Base-by-base conservation (phyloP, 2,113 vertebrate genomes). In the Ardeotis arabs region DNA sequence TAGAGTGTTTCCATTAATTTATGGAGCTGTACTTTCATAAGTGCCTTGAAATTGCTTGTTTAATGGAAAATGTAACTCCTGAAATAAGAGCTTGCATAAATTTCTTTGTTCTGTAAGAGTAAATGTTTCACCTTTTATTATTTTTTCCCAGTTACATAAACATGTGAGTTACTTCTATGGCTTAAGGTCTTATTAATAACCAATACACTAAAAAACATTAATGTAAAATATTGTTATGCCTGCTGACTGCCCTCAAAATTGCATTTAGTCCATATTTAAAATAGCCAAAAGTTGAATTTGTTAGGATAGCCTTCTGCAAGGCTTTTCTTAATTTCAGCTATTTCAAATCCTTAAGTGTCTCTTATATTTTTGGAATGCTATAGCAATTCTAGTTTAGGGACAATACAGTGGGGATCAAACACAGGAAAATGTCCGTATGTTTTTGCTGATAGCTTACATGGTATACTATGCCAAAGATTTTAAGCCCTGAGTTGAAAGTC, bases 61-160 rank as follows among this genome's bases (percentile, higher is more conserved):
- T 92, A 77, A 77, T 83, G n/a, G 67, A 87, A 94, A 93, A 69
- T 35, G 4, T 64, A 91, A 73, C 17, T 72, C n/a, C 58, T 83
- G 82, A 90, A 94, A 94, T 74, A 80, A 53, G 50, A 95, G 23
- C 35, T 73, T 91, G 25, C 11, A 83, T 77, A 64, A 58, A 80
- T 87, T 85, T 91, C 4, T 87, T 93, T 82, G 29, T 14, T 82
- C 39, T 90, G 19, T 77, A 62, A 73, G 25, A 37, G 20, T 29
- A 76, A 28, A 29, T 94, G 45, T 13, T 8, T 79, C 47, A 93
- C 15, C 11, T 91, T 89, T 72, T 80, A 22, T 59, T 81, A 29
- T 53, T 93, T 95, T 93, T 87, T 73, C n/a, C n/a, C 29, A 73
- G 58, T 85, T 91, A n/a, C 15, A 37, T 83, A 87, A 82, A 69